Base-by-base conservation (phyloP, 2,113 vertebrate species). In the Hylia prasina region DNA sequence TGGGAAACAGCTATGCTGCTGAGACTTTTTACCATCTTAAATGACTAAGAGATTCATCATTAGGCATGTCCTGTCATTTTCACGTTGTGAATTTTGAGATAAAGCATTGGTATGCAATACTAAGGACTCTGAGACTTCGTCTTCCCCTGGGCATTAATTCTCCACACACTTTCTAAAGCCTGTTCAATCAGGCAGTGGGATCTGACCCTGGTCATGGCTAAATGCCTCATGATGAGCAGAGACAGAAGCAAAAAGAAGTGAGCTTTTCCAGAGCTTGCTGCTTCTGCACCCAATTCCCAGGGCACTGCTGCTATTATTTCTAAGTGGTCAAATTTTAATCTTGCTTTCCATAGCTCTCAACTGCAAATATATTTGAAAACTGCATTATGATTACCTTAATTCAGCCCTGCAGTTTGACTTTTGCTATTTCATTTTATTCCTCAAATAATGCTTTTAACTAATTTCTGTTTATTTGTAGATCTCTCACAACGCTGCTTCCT, bases 281-380 rank as follows among this genome's bases (percentile, higher is more conserved):
- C 4, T 80, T 94, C 70, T 31, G 4, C 58, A 89, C 93, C 81
- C 37, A 82, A 61, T 87, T 96, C 65, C 70, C 66, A 80, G 64
- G 92, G 60, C 53, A 71, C n/a, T 30, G 58, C 1, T 71, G 79
- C 91, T 96, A 97, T 96, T 98, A 97, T 91, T 97, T 96, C 91
- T 96, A 97, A 98, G 90, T 95, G 86, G 91, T 91, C 87, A 94
- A 96, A 89, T 97, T 98, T 98, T 94, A 94, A 69, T 93, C 89
- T 95, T 97, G 91, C 61, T 93, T 97, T 97, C 93, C 92, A 40
- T 80, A 95, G 91, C 76, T 97, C 79, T 97, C 90, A 90, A 39
- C 87, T 87, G 71, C 78, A 97, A 97, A 97, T 95, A 91, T 87
- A 97, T 97, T 97, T 97, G 93, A 97, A 98, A 98, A 97, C 71